Percentiles rank a stretch among this genome's conserved stretches.
phyloP scores from a whole-genome alignment of 2,113 vertebrate species.

The Tyto alba region DNA sequence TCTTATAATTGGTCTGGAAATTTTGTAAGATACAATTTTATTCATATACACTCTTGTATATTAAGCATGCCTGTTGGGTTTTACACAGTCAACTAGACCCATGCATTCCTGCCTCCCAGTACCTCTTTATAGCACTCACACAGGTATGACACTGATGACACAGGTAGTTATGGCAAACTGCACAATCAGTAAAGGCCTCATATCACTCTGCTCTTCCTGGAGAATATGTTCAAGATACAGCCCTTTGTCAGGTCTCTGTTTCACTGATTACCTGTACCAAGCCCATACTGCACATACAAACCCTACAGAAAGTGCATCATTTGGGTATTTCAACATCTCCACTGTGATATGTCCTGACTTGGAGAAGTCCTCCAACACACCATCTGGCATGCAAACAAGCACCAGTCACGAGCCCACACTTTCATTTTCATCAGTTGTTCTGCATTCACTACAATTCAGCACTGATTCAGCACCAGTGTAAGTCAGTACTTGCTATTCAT shows the following conservation, averaged over 20 bases:
- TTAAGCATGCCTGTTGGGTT: not conserved
- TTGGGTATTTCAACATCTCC: not conserved
- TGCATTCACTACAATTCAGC: not conserved
- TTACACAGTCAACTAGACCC: not conserved
- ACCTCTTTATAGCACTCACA: not conserved
- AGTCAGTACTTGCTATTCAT: not conserved
- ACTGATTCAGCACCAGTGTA: not conserved
- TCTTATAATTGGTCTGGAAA: not conserved
- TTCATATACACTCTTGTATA: not conserved
- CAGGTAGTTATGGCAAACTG: not conserved
- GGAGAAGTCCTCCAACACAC: not conserved
- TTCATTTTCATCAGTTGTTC: not conserved
- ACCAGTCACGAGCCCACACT: not conserved
- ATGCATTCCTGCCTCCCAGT: not conserved
- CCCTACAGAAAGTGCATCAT: not conserved
- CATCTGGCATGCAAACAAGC: not conserved
- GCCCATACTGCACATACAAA: not conserved
- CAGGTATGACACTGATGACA: not conserved
- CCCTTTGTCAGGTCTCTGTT: not conserved
- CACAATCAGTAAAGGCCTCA: not conserved
- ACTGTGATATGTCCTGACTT: rapidly evolving
- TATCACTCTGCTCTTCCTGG: not conserved
- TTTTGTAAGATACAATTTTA: not conserved
- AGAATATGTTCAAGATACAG: not conserved
- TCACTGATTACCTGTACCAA: not conserved